Evolutionary conservation across 1,140 invertebrate species (phyloP), one percentile per base, ranked within the genome.

Genomic region (Procambarus virginalis): DNA sequence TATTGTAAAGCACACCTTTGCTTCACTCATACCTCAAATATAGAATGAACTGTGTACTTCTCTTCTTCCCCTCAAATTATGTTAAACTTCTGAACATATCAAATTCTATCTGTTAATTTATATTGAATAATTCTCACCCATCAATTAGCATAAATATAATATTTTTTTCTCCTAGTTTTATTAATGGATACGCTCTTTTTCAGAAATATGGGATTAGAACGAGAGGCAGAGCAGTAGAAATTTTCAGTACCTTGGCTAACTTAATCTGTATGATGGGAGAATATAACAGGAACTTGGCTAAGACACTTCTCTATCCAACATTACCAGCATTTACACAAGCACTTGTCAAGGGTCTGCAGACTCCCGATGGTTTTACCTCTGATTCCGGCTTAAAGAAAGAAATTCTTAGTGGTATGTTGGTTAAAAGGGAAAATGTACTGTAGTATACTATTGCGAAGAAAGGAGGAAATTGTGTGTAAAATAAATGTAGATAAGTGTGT

Each of bases 301-400:
- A 95, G 84, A 94, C 94, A 84, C 94, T 96, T 92, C 93, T 97
- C 86, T 95, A 95, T 92, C 96, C 96, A 48, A 94, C 96, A 17
- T 93, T 97, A 77, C 95, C 96, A 2, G 95, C 95, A 92, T 97
- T 97, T 93, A 96, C 96, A 92, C 95, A 96, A 92, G 96, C 96
- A 84, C 95, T 97, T 87, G 94, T 97, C 20, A 93, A 95, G 81
- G 95, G 94, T 89, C 93, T 97, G 17, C 94, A 94, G 89, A 94
- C 95, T 60, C 95, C 95, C 73, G 95, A 96, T 93, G 95, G 95
- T 2, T 93, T 94, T 45, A 95, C 94, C 0, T 95, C 95, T 78
- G 96, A 97, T 92, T 96, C 95, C 93, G 95, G 96, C 17, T 93
- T 97, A 8, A 96, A 96, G 92, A 96, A 96, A 46, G 96, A 97